Evolutionary conservation across 2,888 invertebrate genomes (phyloP).

Genomic region (Callinectes sapidus): DNA sequence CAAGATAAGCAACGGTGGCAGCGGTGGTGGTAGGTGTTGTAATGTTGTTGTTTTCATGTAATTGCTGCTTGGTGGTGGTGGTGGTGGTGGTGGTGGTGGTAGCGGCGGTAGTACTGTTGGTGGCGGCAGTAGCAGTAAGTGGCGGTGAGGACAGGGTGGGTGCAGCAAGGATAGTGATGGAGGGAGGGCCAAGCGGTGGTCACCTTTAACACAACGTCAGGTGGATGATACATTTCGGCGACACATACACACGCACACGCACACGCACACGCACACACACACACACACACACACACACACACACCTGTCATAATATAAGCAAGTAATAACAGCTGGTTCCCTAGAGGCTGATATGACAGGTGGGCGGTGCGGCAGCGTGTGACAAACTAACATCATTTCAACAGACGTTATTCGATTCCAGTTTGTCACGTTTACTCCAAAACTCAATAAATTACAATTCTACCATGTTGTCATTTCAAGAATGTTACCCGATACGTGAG

Average conservation of each 20-base stretch:
- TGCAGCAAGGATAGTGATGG: background rate
- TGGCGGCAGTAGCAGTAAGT: background rate
- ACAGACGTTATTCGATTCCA: background rate
- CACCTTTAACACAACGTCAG: conserved; percentile 20
- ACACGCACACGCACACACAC: background rate
- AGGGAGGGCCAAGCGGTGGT: background rate
- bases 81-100: conserved; percentile 3
- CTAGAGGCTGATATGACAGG: background rate
- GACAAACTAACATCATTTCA: background rate
- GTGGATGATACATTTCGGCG: conserved; percentile 15
- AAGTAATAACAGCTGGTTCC: background rate
- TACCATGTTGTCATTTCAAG: background rate
- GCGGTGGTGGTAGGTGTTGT: background rate
- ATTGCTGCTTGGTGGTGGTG: background rate
- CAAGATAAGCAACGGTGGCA: background rate
- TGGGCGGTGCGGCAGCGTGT: background rate
- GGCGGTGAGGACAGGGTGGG: background rate
- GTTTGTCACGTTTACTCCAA: background rate
- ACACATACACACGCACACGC: background rate
- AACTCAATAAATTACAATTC: background rate
- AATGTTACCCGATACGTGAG: background rate
- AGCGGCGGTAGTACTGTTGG: too few species aligned
- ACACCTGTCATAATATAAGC: background rate
- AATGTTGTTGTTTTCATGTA: background rate
- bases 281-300: background rate